These are phyloP conservation scores for Zalophus californianus DNA, from an alignment of 2,797 vertebrate genomes.

Conservation along the genomic window DNA sequence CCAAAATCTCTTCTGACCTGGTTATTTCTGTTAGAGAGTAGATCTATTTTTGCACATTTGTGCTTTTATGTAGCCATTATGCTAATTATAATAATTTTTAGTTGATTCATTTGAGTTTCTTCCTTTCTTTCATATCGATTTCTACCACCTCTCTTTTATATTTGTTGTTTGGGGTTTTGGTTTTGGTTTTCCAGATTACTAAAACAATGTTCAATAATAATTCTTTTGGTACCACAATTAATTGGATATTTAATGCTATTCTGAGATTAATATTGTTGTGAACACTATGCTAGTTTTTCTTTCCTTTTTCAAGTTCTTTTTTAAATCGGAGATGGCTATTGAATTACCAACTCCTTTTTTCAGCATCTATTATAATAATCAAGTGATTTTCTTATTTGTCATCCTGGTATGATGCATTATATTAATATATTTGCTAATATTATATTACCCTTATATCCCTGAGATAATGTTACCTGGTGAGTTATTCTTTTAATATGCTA, in stretches of 20 bases:
- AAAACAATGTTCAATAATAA: constrained; percentile 50
- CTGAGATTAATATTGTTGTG: constrained; percentile 44
- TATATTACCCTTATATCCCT: constrained; percentile 54
- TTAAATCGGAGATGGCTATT: constrained; percentile 45
- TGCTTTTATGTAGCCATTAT: constrained; percentile 3
- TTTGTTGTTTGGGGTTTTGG: neutral
- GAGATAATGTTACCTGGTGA: constrained; percentile 17
- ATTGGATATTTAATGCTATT: constrained; percentile 29
- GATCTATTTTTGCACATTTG: constrained; percentile 16
- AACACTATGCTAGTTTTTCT: constrained; percentile 16
- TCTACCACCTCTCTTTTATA: neutral
- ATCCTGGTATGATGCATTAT: constrained; percentile 62
- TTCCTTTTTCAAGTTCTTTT: constrained; percentile 48
- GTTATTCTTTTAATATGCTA: constrained; percentile 64
- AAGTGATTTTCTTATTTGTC: constrained; percentile 58
- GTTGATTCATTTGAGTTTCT: constrained; percentile 17
- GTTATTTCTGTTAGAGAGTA: constrained; percentile 36
- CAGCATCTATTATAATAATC: constrained; percentile 29
- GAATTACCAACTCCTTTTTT: constrained; percentile 44
- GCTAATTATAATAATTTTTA: constrained; percentile 21
- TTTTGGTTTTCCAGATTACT: constrained; percentile 59
- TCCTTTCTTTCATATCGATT: constrained; percentile 43
- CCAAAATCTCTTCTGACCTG: constrained; percentile 28
- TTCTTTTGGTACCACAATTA: constrained; percentile 36
- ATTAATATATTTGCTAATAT: constrained; percentile 67